Evolutionary conservation across 2,113 vertebrate species (phyloP).

Genomic region (Dasyurus viverrinus): DNA sequence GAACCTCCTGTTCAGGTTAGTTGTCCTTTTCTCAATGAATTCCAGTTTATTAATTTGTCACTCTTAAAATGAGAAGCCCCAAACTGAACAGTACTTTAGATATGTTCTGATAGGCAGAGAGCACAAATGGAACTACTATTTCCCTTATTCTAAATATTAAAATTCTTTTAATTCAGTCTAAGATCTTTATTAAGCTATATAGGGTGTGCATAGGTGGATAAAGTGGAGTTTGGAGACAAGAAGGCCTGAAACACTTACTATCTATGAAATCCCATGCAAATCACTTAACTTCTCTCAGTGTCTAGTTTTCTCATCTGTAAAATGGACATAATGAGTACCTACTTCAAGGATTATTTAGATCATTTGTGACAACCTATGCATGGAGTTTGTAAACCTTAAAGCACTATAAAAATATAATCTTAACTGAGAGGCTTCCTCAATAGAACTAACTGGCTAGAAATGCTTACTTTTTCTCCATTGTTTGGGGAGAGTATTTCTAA

Average conservation of each 20-base stretch:
- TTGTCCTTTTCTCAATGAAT: background rate
- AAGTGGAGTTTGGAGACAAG: background rate
- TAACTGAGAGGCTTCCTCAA: background rate
- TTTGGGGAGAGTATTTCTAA: background rate
- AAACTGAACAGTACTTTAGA: background rate
- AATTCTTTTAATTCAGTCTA: background rate
- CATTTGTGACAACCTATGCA: too few relatives aligned
- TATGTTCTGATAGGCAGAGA: background rate
- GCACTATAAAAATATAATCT: background rate
- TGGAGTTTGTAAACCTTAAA: background rate
- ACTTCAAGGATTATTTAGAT: background rate
- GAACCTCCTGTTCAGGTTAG: background rate
- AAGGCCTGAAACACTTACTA: background rate
- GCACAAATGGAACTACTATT: background rate
- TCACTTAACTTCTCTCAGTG: background rate
- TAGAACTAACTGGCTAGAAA: background rate
- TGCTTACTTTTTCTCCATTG: constrained; percentile 1
- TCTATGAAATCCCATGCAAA: background rate
- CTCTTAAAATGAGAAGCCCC: background rate
- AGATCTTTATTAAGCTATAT: background rate
- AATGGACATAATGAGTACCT: background rate
- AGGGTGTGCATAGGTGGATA: background rate
- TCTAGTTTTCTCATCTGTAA: background rate
- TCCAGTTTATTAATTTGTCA: background rate
- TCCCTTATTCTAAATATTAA: background rate